A percentile compares a stretch with the other conserved stretches of the same genome.
Conservation (phyloP, 1,140 invertebrate species). For the Nasonia longicornis region DNA sequence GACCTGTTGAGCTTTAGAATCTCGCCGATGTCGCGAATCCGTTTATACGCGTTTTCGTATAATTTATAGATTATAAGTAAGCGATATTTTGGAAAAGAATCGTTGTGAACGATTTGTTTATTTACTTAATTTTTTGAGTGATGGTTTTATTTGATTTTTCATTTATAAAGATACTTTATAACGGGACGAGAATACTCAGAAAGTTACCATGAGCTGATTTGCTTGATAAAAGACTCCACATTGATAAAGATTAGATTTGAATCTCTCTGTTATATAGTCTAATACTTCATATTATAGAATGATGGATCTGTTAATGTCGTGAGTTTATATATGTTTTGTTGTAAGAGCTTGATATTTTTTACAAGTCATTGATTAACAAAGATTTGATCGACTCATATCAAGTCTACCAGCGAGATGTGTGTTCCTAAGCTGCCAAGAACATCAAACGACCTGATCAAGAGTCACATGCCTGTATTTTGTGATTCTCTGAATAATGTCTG, state of each 20-base stretch:
- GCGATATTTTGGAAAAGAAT: neutral
- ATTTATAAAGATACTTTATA: neutral
- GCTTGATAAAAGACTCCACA: neutral
- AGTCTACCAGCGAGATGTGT: conserved; percentile 5
- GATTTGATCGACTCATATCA: neutral
- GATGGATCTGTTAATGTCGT: neutral
- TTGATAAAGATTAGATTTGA: neutral
- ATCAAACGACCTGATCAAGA: conserved; percentile 20
- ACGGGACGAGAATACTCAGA: neutral
- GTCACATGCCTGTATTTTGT: neutral
- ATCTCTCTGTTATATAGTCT: neutral
- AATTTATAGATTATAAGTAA: neutral
- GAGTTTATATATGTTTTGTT: conserved; percentile 9
- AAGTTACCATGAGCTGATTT: neutral
- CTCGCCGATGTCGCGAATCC: neutral
- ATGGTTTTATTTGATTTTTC: neutral
- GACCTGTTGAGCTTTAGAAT: conserved; percentile 37
- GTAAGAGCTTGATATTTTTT: neutral
- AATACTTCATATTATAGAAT: neutral
- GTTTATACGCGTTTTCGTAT: neutral
- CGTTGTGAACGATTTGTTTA: neutral
- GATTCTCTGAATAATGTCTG: conserved; percentile 30
- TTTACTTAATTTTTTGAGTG: neutral
- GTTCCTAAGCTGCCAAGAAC: conserved; percentile 17
- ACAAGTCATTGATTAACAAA: neutral